Percentiles rank a stretch among this genome's conserved stretches.
Conservation (phyloP, 2,113 vertebrate species). For the Cyanoramphus novaezelandiae region DNA sequence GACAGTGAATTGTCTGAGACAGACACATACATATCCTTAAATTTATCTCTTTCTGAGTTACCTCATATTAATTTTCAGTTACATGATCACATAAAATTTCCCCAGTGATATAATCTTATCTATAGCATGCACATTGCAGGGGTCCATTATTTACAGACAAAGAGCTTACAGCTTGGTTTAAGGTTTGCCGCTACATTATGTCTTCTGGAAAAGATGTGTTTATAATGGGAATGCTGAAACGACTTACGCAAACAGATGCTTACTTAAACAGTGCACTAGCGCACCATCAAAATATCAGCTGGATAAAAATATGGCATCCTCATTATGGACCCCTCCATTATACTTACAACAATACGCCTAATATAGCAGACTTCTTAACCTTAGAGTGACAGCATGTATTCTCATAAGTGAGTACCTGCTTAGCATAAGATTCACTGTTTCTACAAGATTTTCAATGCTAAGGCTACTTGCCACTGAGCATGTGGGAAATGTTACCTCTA, state of each 20-base stretch:
- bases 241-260: background rate
- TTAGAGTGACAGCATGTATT: background rate
- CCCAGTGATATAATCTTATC: background rate
- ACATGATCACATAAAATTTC: background rate
- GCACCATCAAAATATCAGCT: background rate
- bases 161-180: background rate
- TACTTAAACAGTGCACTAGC: background rate
- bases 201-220: background rate
- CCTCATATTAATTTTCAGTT: background rate
- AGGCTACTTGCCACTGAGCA: background rate
- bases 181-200: background rate
- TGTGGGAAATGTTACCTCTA: background rate
- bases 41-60: background rate
- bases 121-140: background rate
- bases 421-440: background rate
- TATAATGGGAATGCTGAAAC: background rate
- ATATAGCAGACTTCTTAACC: background rate
- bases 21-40: background rate
- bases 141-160: background rate
- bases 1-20: background rate
- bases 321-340: background rate
- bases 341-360: background rate
- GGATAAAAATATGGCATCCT: background rate
- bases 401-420: background rate
- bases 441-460: background rate